Evolutionary conservation across 2,113 vertebrate species (phyloP), one percentile per base, ranked within the genome.

Genomic region (Myodes glareolus): DNA sequence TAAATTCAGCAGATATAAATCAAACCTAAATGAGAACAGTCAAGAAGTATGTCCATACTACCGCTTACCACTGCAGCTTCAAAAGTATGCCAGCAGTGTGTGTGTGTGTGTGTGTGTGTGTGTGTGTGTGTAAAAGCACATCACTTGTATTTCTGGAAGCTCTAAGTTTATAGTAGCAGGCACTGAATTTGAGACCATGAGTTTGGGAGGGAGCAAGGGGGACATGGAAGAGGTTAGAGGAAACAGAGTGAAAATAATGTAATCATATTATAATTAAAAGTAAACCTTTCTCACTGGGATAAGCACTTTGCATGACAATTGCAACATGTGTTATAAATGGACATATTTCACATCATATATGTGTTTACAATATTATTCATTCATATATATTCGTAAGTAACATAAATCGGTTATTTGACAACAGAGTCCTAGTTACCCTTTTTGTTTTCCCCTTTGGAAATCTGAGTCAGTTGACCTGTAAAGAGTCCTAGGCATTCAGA

Each of bases 11-110:
- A 67, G 47, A 82, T 61, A 75, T 50, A 95, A 96, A 85, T 86
- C 94, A 96, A 93, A 58, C 11, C 3, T 82, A 92, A 88, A 92
- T 72, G 33, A 94, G 52, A 87, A 68, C 82, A 92, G 31, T 0
- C 16, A 70, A 75, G 29, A 85, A 14, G 0, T 39, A 63, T 16
- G 10, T 61, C 73, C 61, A 29, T 16, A 42, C n/a, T 85, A 36
- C 23, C 13, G 76, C 47, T 81, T 47, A 94, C 31, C 33, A 55
- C 33, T 61, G 42, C 39, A 47, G 76, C 89, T 77, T 90, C 50
- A 73, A 78, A 91, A 58, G 25, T 80, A 50, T 94, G 25, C 50
- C 77, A 81, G 55, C 7, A 31, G 68, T 3, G 31, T 70, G 67
- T 70, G 67, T 70, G 67, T 70, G 5, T 21, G 76, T 52, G 47